Base-by-base conservation (phyloP, 2,797 vertebrate species). In the Danio jaintianensis region DNA sequence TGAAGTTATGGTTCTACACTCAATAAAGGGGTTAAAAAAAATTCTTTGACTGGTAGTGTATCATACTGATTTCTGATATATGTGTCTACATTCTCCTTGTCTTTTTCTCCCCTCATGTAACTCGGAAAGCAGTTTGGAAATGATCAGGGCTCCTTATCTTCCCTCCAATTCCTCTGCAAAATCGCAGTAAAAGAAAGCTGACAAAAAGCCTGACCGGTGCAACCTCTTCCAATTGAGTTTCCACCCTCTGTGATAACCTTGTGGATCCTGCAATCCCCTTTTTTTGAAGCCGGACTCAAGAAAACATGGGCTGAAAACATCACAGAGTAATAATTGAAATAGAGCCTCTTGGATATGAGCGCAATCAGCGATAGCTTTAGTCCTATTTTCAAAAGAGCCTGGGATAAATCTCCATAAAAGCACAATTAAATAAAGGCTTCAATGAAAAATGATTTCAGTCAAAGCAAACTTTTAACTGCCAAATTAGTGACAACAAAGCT, bases 161-260 rank as follows among this genome's bases (percentile, higher is more conserved):
- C 50, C 64, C 47, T 74, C 50, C 70, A 47, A 50, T 38, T 42
- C 40, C 47, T 73, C 64, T 43, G 20, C 75, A 83, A 83, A 81
- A 81, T 83, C 69, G 29, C 45, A 81, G 53, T 56, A 56, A 68
- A 70, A 45, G 43, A 75, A 82, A 82, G 36, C 69, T 75, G 74
- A 82, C 68, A 86, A 86, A 84, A 78, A 43, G 38, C 72, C 62
- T 61, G 63, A 75, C 77, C 77, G 56, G 42, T 67, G 62, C 55
- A 78, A 82, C 63, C 82, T 59, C 40, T 53, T 50, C 22, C 79
- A 48, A 83, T 66, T 70, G 67, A 80, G 58, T 76, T 81, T 66
- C 63, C 80, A 53, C 82, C 58, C 81, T 53, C 12, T 70, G 73
- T 29, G 81, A 86, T 85, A 83, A 82, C 79, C 81, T 45, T 47